Conservation (phyloP, 2,113 vertebrate genomes). For the Datnioides undecimradiatus region DNA sequence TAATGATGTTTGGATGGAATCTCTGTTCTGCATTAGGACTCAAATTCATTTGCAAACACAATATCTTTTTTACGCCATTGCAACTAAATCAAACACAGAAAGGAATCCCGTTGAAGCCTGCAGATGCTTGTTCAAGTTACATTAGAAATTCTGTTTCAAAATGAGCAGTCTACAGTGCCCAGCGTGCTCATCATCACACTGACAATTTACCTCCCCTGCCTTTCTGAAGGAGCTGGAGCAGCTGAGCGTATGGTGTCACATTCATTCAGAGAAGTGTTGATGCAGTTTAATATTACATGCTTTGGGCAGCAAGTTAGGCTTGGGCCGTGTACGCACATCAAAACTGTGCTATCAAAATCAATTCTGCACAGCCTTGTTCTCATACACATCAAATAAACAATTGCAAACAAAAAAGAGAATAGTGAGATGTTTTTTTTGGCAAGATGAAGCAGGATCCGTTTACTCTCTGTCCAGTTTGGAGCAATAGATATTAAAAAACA, state of each 20-base stretch:
- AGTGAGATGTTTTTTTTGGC: background rate
- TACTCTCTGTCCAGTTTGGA: conserved; percentile 39
- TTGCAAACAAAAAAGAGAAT: background rate
- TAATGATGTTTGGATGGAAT: conserved; percentile 68
- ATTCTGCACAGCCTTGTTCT: conserved; percentile 27
- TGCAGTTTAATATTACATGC: conserved; percentile 65
- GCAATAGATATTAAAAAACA: conserved; percentile 30
- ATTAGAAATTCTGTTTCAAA: conserved; percentile 60
- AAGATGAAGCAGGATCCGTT: conserved; percentile 2
- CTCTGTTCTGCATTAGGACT: conserved; percentile 43
- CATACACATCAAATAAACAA: conserved; percentile 8
- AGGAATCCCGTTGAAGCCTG: conserved; percentile 30
- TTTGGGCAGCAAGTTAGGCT: conserved; percentile 33
- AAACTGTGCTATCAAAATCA: conserved; percentile 43
- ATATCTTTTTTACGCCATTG: conserved; percentile 16
- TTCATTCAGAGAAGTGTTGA: conserved; percentile 50
- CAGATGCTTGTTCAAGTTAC: conserved; percentile 54
- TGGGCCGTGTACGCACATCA: conserved; percentile 20
- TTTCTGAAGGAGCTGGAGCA: conserved; percentile 50
- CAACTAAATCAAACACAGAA: conserved; percentile 60
- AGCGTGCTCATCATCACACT: conserved; percentile 38
- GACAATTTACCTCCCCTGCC: conserved; percentile 48
- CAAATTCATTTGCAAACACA: conserved; percentile 61
- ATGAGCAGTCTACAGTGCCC: conserved; percentile 33
- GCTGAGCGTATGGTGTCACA: conserved; percentile 47